These are phyloP conservation scores for Microchirus variegatus DNA, from an alignment of 2,797 vertebrate genomes.

Conservation along the genomic window DNA sequence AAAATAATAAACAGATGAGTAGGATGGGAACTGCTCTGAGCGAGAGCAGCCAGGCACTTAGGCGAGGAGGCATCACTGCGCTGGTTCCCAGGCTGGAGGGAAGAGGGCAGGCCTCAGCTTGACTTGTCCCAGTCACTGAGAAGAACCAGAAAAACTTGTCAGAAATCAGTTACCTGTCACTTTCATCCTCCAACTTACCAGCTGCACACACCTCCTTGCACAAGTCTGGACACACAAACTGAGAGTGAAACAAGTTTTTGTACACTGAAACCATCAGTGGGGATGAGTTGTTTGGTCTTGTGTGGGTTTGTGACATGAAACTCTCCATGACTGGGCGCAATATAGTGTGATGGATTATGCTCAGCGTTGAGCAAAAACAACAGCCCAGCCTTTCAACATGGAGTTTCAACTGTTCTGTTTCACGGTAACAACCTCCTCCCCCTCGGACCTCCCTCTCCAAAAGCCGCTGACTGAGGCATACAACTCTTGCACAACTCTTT, in stretches of 20 bases:
- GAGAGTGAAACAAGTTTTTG: constrained; percentile 39
- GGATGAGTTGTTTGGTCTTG: constrained; percentile 18
- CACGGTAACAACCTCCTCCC: constrained; percentile 25
- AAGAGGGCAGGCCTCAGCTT: constrained; percentile 78
- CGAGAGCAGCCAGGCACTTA: constrained; percentile 71
- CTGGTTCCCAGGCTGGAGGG: constrained; percentile 80
- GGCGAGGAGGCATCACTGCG: constrained; percentile 58
- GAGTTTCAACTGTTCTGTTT: constrained; percentile 59
- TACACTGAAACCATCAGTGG: constrained; percentile 18
- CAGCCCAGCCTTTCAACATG: constrained; percentile 27
- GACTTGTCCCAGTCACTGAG: constrained; percentile 59
- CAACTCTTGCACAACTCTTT: constrained; percentile 44
- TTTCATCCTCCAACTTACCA: constrained; percentile 41
- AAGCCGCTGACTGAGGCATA: constrained; percentile 20
- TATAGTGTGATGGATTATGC: constrained; percentile 44
- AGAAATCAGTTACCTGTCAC: constrained; percentile 80
- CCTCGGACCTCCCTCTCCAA: constrained; percentile 26
- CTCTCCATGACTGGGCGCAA: constrained; percentile 22
- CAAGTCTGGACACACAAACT: constrained; percentile 68
- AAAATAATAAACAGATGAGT: constrained; percentile 87
- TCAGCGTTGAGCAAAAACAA: constrained; percentile 58
- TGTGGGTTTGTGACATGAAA: constrained; percentile 22
- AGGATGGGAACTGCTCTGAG: constrained; percentile 79
- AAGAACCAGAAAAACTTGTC: constrained; percentile 81
- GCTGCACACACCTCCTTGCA: constrained; percentile 44